Percentiles rank a stretch among this genome's conserved stretches.
Evolutionary conservation across 2,888 invertebrate genomes (phyloP).

Genomic region (Erpobdella octoculata): DNA sequence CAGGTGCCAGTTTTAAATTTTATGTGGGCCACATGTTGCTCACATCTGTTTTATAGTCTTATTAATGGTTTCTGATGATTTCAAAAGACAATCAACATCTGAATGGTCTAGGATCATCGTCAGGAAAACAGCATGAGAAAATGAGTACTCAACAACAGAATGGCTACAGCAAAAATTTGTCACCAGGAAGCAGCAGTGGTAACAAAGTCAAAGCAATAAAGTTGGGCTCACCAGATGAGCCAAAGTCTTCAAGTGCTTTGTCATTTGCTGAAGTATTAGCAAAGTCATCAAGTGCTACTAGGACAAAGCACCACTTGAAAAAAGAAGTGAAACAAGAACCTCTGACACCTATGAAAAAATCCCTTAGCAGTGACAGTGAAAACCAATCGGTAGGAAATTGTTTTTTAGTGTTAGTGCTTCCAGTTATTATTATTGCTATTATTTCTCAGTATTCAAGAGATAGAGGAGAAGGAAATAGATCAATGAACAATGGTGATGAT

Average conservation of each 20-base stretch:
- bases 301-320: background rate
- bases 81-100: too few relatives aligned
- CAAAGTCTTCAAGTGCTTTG: background rate
- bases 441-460: background rate
- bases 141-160: too few relatives aligned
- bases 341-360: background rate
- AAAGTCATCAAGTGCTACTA: conserved; percentile 1
- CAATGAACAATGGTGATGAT: conserved; percentile 36
- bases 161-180: too few relatives aligned
- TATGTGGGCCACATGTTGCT: too few relatives aligned
- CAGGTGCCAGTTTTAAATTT: too few relatives aligned
- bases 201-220: background rate
- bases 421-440: background rate
- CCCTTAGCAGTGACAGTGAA: background rate
- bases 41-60: too few relatives aligned
- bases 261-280: conserved; percentile 1
- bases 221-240: background rate
- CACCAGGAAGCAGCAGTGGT: too few relatives aligned
- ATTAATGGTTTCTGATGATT: too few relatives aligned
- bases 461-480: background rate
- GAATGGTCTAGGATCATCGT: too few relatives aligned
- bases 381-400: background rate
- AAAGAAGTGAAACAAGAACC: conserved; percentile 6
- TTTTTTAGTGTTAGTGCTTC: background rate
- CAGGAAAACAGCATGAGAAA: too few relatives aligned